Evolutionary conservation across 2,888 invertebrate genomes (phyloP).

Genomic region (Pedicia rivosa): DNA sequence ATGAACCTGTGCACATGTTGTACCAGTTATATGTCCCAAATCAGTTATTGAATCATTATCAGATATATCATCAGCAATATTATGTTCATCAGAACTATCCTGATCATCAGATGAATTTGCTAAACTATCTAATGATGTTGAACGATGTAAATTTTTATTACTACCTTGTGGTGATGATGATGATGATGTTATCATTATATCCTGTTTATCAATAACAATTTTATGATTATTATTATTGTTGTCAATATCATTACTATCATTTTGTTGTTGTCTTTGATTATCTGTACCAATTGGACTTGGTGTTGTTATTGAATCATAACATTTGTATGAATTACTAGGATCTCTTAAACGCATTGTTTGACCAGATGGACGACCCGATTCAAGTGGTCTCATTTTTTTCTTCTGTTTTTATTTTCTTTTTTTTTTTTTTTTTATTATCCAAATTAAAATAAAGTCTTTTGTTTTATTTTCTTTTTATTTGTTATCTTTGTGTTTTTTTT

Average conservation of each 20-base stretch:
- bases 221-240: constrained; percentile 10
- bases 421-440: no score
- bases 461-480: no score
- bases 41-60: constrained; percentile 54
- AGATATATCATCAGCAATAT: constrained; percentile 30
- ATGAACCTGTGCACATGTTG: constrained; percentile 26
- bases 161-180: constrained; percentile 9
- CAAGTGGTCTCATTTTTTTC: no score
- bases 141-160: constrained; percentile 12
- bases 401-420: no score
- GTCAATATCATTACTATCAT: constrained; percentile 10
- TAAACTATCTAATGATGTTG: constrained; percentile 48
- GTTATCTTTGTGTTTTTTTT: no score
- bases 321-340: constrained; percentile 30
- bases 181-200: constrained; percentile 7
- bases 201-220: neutral
- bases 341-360: constrained; percentile 12
- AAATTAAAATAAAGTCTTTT: no score
- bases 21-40: constrained; percentile 33
- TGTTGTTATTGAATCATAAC: constrained; percentile 24
- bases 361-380: no score
- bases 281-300: constrained; percentile 10
- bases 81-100: constrained; percentile 42
- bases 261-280: neutral
- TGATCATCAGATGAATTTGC: constrained; percentile 51